Conservation (phyloP, 2,113 vertebrate species). For the Raja brachyura region DNA sequence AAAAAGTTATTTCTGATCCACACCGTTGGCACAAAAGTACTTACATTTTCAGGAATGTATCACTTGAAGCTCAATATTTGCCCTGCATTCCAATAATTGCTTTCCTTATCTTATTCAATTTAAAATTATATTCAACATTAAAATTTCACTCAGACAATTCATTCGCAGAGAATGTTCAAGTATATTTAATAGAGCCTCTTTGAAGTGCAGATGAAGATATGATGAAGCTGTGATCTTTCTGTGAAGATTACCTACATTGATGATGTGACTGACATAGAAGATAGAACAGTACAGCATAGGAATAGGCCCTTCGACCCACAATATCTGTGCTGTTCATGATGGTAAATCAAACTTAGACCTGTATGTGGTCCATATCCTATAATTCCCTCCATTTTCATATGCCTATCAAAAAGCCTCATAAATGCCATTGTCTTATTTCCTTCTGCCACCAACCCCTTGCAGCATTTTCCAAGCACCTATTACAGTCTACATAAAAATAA, state of each 20-base stretch:
- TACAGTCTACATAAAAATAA: too few relatives aligned
- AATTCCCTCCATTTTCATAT: too few relatives aligned
- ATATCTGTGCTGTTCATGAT: too few relatives aligned
- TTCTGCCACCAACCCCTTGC: too few relatives aligned
- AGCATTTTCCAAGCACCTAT: too few relatives aligned
- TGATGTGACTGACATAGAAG: neutral
- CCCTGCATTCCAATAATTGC: neutral
- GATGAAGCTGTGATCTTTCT: neutral
- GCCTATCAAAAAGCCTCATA: too few relatives aligned
- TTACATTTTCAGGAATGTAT: neutral
- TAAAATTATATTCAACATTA: neutral
- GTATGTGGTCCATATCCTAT: too few relatives aligned
- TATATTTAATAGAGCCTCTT: neutral
- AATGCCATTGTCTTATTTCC: too few relatives aligned
- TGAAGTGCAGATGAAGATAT: neutral
- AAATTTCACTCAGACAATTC: neutral
- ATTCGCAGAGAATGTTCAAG: neutral
- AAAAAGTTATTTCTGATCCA: neutral
- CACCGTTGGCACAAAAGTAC: neutral
- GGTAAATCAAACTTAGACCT: too few relatives aligned
- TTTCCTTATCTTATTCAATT: neutral
- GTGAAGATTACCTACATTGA: neutral
- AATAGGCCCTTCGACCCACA: too few relatives aligned
- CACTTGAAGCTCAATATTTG: neutral
- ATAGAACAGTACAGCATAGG: too few relatives aligned